A percentile compares a stretch with the other conserved stretches of the same genome.
Evolutionary conservation across 2,888 invertebrate species (phyloP).

Genomic region (Colostygia pectinataria): DNA sequence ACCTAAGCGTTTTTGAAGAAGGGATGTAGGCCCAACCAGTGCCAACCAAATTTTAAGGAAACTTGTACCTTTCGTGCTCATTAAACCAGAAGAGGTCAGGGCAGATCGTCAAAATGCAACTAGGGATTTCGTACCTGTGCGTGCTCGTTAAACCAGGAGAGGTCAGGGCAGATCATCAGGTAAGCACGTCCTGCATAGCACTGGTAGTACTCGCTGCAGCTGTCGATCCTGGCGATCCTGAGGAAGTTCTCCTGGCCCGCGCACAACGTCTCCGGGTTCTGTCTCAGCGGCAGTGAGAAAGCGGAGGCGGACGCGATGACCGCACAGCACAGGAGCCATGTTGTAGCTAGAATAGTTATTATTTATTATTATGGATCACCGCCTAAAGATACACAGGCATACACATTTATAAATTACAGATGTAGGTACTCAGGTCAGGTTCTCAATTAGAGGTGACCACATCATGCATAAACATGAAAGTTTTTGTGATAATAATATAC

Average conservation of each 20-base stretch:
- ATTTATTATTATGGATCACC: too few relatives aligned
- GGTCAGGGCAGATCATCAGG: slow-evolving; percentile 68
- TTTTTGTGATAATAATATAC: too few relatives aligned
- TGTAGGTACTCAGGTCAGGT: too few relatives aligned
- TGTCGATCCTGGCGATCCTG: slow-evolving; percentile 62
- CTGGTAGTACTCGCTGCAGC: slow-evolving; percentile 72
- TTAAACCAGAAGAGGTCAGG: slow-evolving; percentile 73
- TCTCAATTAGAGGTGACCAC: too few relatives aligned
- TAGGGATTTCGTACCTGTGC: slow-evolving; percentile 62
- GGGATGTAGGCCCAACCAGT: too few relatives aligned
- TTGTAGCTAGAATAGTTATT: slow-evolving; percentile 39
- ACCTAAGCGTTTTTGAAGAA: too few relatives aligned
- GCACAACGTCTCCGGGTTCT: slow-evolving; percentile 75
- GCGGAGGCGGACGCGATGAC: slow-evolving; percentile 63
- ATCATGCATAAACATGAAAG: too few relatives aligned
- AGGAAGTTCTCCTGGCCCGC: slow-evolving; percentile 75
- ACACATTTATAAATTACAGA: too few relatives aligned
- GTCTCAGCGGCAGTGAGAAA: slow-evolving; percentile 71
- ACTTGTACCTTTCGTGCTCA: slow-evolving; percentile 65
- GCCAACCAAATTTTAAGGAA: too few relatives aligned
- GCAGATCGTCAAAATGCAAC: slow-evolving; percentile 75
- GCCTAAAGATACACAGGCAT: too few relatives aligned
- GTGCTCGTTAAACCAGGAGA: slow-evolving; percentile 73
- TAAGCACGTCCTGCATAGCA: slow-evolving; percentile 71
- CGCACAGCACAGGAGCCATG: slow-evolving; percentile 53